A percentile compares a stretch with the other conserved stretches of the same genome.
Evolutionary conservation across 2,113 vertebrate species (phyloP).

Genomic region (Toxotes chatareus): DNA sequence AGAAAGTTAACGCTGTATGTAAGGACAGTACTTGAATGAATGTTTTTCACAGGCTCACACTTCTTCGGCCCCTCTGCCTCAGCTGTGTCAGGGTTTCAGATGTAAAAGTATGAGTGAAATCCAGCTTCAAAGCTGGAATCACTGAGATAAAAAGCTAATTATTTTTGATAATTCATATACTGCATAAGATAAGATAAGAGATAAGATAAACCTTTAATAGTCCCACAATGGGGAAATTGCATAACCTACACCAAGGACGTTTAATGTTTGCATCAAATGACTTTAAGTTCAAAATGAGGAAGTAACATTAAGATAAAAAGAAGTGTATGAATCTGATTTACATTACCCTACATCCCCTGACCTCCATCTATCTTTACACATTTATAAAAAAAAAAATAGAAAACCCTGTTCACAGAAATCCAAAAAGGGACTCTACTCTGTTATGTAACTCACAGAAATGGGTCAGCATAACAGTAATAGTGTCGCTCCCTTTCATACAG

Average conservation of each 20-base stretch:
- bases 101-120: background rate
- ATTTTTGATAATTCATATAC: background rate
- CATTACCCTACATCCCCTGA: background rate
- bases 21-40: background rate
- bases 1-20: background rate
- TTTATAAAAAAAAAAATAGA: background rate
- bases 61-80: too few species aligned
- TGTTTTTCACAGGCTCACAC: background rate
- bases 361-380: constrained; percentile 41
- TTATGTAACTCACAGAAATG: constrained; percentile 63
- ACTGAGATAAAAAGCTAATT: background rate
- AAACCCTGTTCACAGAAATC: constrained; percentile 22
- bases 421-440: constrained; percentile 31
- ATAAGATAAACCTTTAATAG: too few species aligned
- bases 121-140: background rate
- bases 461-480: constrained; percentile 31
- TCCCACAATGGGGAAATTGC: too few species aligned
- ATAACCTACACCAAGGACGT: too few species aligned
- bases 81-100: background rate
- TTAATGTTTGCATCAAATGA: background rate
- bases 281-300: background rate
- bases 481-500: constrained; percentile 12
- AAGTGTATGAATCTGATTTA: background rate
- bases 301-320: background rate
- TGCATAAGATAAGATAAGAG: too few species aligned